A percentile compares a stretch with the other conserved stretches of the same genome.
Evolutionary conservation across 2,888 invertebrate species (phyloP).

Genomic region (Acrobasis repandana): DNA sequence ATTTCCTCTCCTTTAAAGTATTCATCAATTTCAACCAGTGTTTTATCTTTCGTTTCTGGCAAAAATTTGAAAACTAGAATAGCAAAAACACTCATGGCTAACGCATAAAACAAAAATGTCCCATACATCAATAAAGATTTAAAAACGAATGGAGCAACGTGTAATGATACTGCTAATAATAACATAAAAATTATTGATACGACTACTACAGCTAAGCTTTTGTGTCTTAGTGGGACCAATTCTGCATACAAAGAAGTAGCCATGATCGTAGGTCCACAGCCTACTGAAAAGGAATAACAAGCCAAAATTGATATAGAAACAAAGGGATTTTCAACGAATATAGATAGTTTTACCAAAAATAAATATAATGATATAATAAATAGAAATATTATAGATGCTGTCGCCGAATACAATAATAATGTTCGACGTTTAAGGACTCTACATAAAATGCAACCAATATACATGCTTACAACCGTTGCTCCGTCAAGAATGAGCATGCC

Average conservation of each 20-base stretch:
- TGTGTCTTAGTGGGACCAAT: conserved; percentile 38
- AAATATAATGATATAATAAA: conserved; percentile 22
- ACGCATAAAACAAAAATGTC: conserved; percentile 40
- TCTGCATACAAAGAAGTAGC: conserved; percentile 40
- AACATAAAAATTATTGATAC: conserved; percentile 22
- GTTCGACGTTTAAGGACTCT: conserved; percentile 28
- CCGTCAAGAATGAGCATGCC: conserved; percentile 39
- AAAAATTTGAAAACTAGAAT: conserved; percentile 38
- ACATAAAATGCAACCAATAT: conserved; percentile 28
- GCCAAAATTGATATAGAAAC: conserved; percentile 23
- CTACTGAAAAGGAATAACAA: conserved; percentile 27
- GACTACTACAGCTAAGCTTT: conserved; percentile 32
- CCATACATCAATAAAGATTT: conserved; percentile 39
- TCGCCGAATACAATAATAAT: conserved; percentile 25
- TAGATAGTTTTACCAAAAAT: conserved; percentile 14
- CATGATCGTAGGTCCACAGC: conserved; percentile 42
- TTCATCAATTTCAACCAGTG: conserved; percentile 38
- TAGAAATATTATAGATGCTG: neutral
- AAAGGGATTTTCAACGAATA: conserved; percentile 13
- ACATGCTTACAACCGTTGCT: conserved; percentile 31
- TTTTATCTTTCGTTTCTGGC: conserved; percentile 45
- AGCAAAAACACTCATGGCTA: conserved; percentile 33
- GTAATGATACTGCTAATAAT: neutral
- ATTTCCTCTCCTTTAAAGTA: conserved; percentile 18
- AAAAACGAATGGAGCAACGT: conserved; percentile 26